Conservation (phyloP, 2,797 vertebrate genomes). For the Ispidina picta region DNA sequence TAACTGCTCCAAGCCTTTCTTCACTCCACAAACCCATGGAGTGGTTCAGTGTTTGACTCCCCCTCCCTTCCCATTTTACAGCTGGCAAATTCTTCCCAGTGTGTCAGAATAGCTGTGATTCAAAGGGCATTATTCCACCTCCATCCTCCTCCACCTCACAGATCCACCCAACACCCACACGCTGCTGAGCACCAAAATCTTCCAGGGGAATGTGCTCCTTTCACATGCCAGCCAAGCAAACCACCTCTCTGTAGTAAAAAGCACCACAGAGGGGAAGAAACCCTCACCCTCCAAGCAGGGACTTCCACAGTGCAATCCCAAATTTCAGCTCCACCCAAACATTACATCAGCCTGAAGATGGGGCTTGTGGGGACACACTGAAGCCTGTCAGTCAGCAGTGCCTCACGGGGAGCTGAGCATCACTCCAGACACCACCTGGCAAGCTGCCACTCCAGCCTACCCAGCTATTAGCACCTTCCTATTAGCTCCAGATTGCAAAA, state of each 20-base stretch:
- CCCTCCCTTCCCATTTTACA: not conserved
- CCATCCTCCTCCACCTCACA: constrained; percentile 21
- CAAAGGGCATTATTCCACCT: constrained; percentile 28
- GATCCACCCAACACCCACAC: not conserved
- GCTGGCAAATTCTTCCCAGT: not conserved
- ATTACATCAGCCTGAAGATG: fast-evolving
- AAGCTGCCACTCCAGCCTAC: not conserved
- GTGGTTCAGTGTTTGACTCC: not conserved
- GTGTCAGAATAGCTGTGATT: constrained; percentile 36
- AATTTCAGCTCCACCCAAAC: not conserved
- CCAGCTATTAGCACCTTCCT: not conserved
- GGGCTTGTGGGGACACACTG: not conserved
- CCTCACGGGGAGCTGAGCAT: not conserved
- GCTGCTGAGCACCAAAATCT: not conserved
- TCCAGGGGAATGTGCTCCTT: not conserved
- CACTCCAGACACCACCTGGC: not conserved
- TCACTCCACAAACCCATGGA: not conserved
- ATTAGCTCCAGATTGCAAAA: not conserved
- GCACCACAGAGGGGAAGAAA: fast-evolving
- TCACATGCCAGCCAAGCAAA: not conserved
- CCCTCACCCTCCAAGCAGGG: not conserved
- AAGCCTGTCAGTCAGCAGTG: not conserved
- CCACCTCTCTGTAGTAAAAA: not conserved
- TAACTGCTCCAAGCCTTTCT: not conserved
- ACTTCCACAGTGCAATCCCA: not conserved